Evolutionary conservation across 2,113 vertebrate species (phyloP).

Genomic region (Gulo gulo): DNA sequence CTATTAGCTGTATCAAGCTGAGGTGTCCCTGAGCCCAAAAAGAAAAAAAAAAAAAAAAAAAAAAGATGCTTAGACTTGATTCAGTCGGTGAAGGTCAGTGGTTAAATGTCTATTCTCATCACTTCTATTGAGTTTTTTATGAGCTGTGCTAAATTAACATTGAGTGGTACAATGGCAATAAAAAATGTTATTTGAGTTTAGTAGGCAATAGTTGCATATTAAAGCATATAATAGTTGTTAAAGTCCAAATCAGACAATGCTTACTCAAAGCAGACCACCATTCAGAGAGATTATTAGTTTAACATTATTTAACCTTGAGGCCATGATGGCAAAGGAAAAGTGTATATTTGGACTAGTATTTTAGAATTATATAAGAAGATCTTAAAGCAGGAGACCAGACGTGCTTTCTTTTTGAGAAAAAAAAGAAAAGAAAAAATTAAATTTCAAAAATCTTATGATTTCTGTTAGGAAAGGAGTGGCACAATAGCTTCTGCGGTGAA

Average conservation of each 20-base stretch:
- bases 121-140: conserved; percentile 31
- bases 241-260: not conserved
- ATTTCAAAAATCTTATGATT: not conserved
- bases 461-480: not conserved
- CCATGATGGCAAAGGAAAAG: not conserved
- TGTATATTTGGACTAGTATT: not conserved
- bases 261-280: conserved; percentile 9
- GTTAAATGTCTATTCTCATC: not conserved
- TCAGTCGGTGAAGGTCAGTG: conserved; percentile 1
- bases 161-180: conserved; percentile 22
- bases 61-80: not conserved
- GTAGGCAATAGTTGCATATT: conserved; percentile 2
- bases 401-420: not conserved
- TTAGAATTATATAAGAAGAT: not conserved
- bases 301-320: conserved; percentile 29
- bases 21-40: not conserved
- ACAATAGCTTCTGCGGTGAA: not conserved
- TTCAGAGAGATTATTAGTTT: conserved; percentile 29
- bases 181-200: conserved; percentile 37
- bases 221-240: conserved; percentile 16
- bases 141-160: conserved; percentile 61
- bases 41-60: not conserved
- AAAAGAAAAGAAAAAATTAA: not conserved
- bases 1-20: not conserved
- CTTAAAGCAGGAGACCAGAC: not conserved